Conservation (phyloP, 2,113 vertebrate species). For the Hiodon alosoides region DNA sequence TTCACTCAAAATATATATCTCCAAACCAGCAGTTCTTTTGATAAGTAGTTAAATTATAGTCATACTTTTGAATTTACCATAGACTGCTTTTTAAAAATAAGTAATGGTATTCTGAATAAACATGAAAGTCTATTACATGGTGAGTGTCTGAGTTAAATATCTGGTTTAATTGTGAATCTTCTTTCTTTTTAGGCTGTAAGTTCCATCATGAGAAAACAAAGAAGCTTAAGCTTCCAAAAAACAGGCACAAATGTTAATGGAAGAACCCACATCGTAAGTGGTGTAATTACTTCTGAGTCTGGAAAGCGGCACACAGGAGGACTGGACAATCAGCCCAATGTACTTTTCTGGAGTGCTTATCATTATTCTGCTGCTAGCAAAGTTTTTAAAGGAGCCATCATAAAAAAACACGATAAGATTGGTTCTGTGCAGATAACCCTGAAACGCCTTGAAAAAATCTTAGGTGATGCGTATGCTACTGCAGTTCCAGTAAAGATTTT, state of each 20-base stretch:
- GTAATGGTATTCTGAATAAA: too few relatives aligned
- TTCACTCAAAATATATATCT: too few relatives aligned
- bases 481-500: too few relatives aligned
- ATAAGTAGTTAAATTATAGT: too few relatives aligned
- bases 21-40: too few relatives aligned
- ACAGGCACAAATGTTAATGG: not conserved
- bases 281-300: not conserved
- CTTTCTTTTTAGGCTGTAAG: not conserved
- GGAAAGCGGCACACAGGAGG: not conserved
- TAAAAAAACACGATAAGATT: constrained; percentile 10
- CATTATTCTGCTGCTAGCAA: constrained; percentile 6
- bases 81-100: too few relatives aligned
- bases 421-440: not conserved
- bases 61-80: too few relatives aligned
- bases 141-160: too few relatives aligned
- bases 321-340: constrained; percentile 4
- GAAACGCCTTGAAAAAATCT: not conserved
- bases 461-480: not conserved
- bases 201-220: not conserved
- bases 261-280: constrained; percentile 16
- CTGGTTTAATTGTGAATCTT: not conserved
- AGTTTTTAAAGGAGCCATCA: constrained; percentile 16
- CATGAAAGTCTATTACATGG: too few relatives aligned
- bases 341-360: constrained; percentile 14
- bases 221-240: not conserved